Conservation (phyloP, 1,140 invertebrate genomes). For the Neodiprion pinetum region DNA sequence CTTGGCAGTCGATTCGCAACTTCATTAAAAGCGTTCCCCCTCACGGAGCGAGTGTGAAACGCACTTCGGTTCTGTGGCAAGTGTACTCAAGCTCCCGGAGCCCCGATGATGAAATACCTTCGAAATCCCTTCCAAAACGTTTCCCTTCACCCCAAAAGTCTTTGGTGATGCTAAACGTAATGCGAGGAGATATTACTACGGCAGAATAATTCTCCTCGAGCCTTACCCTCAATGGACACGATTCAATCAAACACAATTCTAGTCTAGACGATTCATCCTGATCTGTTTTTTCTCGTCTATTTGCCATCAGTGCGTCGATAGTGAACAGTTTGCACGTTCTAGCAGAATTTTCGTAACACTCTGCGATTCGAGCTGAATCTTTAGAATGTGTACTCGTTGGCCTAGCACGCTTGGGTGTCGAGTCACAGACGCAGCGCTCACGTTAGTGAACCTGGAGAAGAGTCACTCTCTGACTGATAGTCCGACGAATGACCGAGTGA, state of each 20-base stretch:
- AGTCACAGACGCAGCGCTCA: no score
- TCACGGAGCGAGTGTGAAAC: constrained; percentile 31
- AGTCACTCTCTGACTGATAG: neutral
- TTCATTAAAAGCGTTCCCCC: constrained; percentile 29
- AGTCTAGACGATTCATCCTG: no score
- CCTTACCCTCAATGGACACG: no score
- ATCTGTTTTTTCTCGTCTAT: no score
- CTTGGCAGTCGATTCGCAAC: constrained; percentile 38
- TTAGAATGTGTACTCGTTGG: no score
- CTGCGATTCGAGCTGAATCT: no score
- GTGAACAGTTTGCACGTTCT: no score
- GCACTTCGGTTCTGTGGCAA: neutral
- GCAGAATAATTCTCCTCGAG: no score
- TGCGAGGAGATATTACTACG: neutral
- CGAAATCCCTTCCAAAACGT: constrained; percentile 1
- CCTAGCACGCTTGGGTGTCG: no score
- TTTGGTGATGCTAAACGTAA: neutral
- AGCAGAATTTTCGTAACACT: no score
- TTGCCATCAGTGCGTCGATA: no score
- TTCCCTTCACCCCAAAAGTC: neutral
- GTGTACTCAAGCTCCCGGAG: constrained; percentile 1
- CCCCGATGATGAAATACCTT: constrained; percentile 1
- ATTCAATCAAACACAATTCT: no score
- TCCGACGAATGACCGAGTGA: neutral
- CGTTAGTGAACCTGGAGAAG: neutral